Base-by-base conservation (phyloP, 2,113 vertebrate species). In the Pyxicephalus adspersus region DNA sequence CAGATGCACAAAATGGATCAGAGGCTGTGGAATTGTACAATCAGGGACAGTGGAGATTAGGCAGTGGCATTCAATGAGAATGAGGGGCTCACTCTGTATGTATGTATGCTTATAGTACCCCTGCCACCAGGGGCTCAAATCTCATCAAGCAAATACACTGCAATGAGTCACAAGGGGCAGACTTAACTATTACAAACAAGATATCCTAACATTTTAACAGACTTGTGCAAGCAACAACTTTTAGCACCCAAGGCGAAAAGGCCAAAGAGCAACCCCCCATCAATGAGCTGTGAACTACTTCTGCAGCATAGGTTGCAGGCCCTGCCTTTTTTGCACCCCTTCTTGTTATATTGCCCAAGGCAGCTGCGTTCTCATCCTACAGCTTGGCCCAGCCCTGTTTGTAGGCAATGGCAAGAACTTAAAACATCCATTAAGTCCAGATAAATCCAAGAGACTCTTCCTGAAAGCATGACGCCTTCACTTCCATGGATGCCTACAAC, bases 71-170 rank as follows among this genome's bases (percentile, higher is more conserved):
- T 13, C 63, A 31, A 38, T 60, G 31, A 76, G 76, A 65, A 82
- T 82, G 80, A 82, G 80, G 68, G 80, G 80, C 8, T 82, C 80
- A 45, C 70, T 75, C 22, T 82, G 80, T 28, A 74, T 74, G 79
- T 81, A 38, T 55, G 61, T 80, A 52, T 80, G 66, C 9, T 81
- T 81, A 64, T 67, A 55, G 17, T 61, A 38, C 22, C 20, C 13
- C 15, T 20, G 28, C 52, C 52, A 57, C 29, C 31, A 28, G 19
- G 52, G n/a, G 52, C 26, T 55, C 11, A 45, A 18, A 13, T 28
- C 11, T 64, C 28, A 31, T 31, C 6, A 6, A 65, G 15, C 64
- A 65, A 25, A 65, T 65, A 29, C 28, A 28, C 51, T 72, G 9
- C 23, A 23, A 22, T 17, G 8, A 9, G 19, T 64, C 58, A 19